Evolutionary conservation across 2,113 vertebrate species (phyloP).

Genomic region (Hassar affinis): DNA sequence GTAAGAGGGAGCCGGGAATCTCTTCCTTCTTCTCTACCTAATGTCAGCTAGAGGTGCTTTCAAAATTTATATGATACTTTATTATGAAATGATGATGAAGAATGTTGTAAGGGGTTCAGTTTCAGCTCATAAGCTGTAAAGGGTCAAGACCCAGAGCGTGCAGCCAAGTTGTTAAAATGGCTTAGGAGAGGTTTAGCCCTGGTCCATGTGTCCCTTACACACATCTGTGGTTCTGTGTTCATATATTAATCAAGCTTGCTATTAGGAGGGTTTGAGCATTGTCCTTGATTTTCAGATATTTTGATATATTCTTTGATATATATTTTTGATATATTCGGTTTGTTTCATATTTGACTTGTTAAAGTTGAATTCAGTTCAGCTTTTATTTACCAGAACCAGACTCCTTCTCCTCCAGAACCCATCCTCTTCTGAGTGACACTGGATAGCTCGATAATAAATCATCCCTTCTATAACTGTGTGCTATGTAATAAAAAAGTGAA

Average conservation of each 20-base stretch:
- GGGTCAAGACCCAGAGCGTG: conserved; percentile 55
- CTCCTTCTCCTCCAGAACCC: too few species aligned
- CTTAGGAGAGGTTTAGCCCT: conserved; percentile 66
- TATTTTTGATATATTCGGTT: too few species aligned
- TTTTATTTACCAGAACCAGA: too few species aligned
- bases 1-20: conserved; percentile 58
- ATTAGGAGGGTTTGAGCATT: conserved; percentile 70
- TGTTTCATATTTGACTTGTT: too few species aligned
- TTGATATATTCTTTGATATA: not conserved
- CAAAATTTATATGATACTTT: conserved; percentile 73
- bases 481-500: too few species aligned
- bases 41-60: conserved; percentile 63
- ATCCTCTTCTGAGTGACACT: too few species aligned
- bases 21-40: conserved; percentile 56
- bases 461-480: too few species aligned
- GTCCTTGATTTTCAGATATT: conserved; percentile 66
- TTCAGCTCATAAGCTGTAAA: conserved; percentile 50
- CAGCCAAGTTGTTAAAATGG: conserved; percentile 66
- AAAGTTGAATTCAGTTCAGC: too few species aligned
- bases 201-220: conserved; percentile 44
- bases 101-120: conserved; percentile 68
- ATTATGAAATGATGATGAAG: conserved; percentile 71
- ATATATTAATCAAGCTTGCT: conserved; percentile 68
- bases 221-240: conserved; percentile 54
- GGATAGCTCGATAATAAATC: too few species aligned